Conservation (phyloP, 2,113 vertebrate genomes). For the Potamarius usumacintae region DNA sequence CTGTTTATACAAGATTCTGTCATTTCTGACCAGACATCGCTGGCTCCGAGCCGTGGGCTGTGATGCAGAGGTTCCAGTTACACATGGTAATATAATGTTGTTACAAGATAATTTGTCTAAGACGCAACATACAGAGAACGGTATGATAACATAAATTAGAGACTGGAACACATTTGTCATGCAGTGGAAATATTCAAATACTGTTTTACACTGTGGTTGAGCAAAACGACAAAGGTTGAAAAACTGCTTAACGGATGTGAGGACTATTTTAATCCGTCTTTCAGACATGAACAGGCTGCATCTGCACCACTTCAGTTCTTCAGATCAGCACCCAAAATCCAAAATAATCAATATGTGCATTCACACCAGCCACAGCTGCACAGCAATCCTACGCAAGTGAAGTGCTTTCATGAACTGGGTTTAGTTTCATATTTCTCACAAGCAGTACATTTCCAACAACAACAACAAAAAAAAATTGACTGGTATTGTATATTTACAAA, state of each 20-base stretch:
- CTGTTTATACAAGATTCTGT: slow-evolving; percentile 32
- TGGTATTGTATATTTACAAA: not conserved
- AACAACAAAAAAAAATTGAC: not conserved
- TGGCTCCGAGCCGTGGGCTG: slow-evolving; percentile 14
- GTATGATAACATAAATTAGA: not conserved
- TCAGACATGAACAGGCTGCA: not conserved
- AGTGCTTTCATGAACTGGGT: not conserved
- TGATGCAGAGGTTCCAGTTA: slow-evolving; percentile 30
- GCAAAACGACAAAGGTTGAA: not conserved
- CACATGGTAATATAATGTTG: slow-evolving; percentile 16
- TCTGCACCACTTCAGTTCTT: not conserved
- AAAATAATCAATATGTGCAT: not conserved
- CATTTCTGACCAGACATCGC: slow-evolving; percentile 39
- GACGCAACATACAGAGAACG: not conserved
- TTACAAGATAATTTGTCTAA: not conserved
- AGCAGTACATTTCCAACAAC: not conserved
- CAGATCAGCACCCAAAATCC: too few relatives aligned
- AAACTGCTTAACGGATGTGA: not conserved
- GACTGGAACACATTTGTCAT: not conserved
- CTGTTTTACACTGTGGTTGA: not conserved
- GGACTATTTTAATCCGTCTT: not conserved
- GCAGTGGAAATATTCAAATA: not conserved
- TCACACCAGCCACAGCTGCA: not conserved
- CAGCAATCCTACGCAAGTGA: not conserved
- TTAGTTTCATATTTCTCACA: not conserved